phyloP scores from a whole-genome alignment of 2,797 vertebrate genomes.

The Darevskia nairensis region DNA sequence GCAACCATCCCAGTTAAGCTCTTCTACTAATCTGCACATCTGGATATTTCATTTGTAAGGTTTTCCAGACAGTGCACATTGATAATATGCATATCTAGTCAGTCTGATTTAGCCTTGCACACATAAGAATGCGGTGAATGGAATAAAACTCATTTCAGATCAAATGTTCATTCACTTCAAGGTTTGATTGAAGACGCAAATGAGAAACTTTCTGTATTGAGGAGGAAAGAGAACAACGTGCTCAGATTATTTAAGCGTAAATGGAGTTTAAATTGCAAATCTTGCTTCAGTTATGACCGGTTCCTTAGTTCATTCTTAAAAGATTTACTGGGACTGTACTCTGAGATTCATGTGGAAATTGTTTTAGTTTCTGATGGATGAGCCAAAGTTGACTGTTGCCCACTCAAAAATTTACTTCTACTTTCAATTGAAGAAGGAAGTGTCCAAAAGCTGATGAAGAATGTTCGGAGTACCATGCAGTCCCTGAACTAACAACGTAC shows the following conservation, averaged over 20 bases:
- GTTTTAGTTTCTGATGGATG: neutral
- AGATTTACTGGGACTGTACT: neutral
- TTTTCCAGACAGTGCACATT: slow-evolving; percentile 11
- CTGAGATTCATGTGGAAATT: neutral
- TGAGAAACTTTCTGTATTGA: neutral
- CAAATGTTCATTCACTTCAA: slow-evolving; percentile 5
- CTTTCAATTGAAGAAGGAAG: neutral
- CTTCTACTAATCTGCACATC: neutral
- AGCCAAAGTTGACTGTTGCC: neutral
- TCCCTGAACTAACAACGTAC: neutral
- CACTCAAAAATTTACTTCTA: neutral
- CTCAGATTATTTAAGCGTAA: neutral
- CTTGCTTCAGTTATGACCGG: neutral
- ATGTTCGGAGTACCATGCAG: neutral
- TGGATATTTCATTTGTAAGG: neutral
- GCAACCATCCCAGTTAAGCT: neutral
- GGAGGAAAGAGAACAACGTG: neutral
- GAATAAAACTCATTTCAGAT: slow-evolving; percentile 5
- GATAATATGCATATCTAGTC: neutral
- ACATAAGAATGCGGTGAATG: neutral
- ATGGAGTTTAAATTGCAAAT: neutral
- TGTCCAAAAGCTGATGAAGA: neutral
- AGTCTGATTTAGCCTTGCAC: slow-evolving; percentile 2
- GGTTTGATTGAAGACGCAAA: slow-evolving; percentile 22
- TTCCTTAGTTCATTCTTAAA: neutral